These are phyloP conservation scores for Saxidomus purpurata DNA, from an alignment of 1,140 invertebrate genomes.

Conservation along the genomic window DNA sequence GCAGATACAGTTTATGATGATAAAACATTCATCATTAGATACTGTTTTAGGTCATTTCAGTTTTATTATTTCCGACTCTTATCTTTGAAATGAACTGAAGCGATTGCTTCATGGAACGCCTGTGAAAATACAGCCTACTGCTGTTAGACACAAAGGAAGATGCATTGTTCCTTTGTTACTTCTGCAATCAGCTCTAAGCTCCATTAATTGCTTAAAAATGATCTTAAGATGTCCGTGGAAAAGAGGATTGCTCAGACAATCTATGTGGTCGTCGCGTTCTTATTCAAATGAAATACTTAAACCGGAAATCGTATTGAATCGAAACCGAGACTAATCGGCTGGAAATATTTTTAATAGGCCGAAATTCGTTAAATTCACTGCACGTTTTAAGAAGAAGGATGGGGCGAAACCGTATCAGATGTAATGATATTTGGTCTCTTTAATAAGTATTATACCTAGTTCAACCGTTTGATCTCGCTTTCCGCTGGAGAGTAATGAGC, in stretches of 20 bases:
- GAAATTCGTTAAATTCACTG: neutral
- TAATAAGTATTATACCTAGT: constrained; percentile 13
- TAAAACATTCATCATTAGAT: too few species aligned
- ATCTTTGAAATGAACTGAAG: too few species aligned
- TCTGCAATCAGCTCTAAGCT: neutral
- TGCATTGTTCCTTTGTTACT: neutral
- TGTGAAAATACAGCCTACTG: too few species aligned
- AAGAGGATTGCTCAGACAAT: neutral
- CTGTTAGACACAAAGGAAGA: neutral
- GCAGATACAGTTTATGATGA: too few species aligned
- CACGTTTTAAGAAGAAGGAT: neutral
- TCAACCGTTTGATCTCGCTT: neutral
- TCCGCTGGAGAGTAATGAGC: neutral
- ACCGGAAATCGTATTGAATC: constrained; percentile 28
- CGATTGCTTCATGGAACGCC: too few species aligned
- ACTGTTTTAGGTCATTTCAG: too few species aligned
- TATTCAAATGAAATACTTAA: constrained; percentile 11
- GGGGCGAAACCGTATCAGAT: neutral
- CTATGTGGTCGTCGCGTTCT: neutral
- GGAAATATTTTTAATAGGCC: neutral
- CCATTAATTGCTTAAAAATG: neutral
- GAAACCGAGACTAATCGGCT: constrained; percentile 20
- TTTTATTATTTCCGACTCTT: too few species aligned
- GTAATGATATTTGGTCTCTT: neutral
- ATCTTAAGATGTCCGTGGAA: neutral